These are phyloP conservation scores for Babyrousa celebensis DNA, from an alignment of 2,797 vertebrate genomes.

Conservation along the genomic window DNA sequence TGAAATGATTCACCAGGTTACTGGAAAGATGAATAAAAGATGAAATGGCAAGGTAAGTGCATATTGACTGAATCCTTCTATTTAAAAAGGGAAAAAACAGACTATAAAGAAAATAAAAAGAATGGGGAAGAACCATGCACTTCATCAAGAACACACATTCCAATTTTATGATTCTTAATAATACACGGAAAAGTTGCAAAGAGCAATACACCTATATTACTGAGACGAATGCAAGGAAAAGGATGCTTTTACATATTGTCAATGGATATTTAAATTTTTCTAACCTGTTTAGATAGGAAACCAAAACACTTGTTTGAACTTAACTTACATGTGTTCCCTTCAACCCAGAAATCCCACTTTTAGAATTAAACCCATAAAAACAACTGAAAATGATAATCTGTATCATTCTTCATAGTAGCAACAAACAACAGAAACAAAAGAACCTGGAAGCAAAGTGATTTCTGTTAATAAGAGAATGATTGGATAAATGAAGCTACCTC, in stretches of 20 bases:
- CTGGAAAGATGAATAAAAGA: neutral
- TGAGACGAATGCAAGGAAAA: neutral
- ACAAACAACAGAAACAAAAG: constrained; percentile 8
- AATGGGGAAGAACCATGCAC: too few relatives aligned
- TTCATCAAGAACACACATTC: neutral
- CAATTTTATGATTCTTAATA: neutral
- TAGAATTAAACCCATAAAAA: neutral
- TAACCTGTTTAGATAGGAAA: neutral
- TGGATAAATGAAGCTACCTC: neutral
- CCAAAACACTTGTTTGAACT: neutral
- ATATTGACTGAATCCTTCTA: neutral
- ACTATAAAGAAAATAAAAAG: neutral
- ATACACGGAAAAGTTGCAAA: neutral
- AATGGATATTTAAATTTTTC: neutral
- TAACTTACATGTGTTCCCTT: neutral
- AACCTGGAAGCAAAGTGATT: neutral
- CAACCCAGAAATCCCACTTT: neutral
- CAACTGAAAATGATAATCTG: neutral
- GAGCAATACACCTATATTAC: neutral
- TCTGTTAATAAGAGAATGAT: neutral
- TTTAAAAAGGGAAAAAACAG: neutral
- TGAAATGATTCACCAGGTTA: neutral
- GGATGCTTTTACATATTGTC: neutral
- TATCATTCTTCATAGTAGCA: neutral
- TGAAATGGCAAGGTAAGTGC: neutral